A percentile compares a stretch with the other conserved stretches of the same genome.
These are phyloP conservation scores for Propithecus coquereli DNA, from an alignment of 2,113 vertebrate species.

Conservation along the genomic window DNA sequence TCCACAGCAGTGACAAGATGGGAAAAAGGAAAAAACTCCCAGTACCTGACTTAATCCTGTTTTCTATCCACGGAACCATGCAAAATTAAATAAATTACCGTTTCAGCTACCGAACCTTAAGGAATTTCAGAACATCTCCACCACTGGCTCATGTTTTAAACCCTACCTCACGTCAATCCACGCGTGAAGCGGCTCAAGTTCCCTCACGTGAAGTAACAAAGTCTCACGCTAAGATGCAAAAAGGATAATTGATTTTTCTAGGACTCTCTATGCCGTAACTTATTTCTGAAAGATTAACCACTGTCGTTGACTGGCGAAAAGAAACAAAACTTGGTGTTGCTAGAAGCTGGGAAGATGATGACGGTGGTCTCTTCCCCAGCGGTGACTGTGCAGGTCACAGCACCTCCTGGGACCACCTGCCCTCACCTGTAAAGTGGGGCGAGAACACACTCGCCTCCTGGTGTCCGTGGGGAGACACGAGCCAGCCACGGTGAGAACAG, in stretches of 20 bases:
- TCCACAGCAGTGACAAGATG: neutral
- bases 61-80: neutral
- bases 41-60: neutral
- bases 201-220: neutral
- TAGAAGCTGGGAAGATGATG: neutral
- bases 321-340: neutral
- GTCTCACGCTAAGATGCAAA: neutral
- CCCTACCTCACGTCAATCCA: neutral
- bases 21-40: neutral
- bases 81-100: neutral
- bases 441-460: too few relatives aligned
- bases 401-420: neutral
- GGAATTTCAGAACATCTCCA: neutral
- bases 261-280: neutral
- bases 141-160: neutral
- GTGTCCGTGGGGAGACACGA: rapidly evolving
- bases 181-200: rapidly evolving
- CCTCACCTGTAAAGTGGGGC: neutral
- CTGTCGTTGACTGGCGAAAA: neutral
- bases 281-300: neutral
- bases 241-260: neutral
- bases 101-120: neutral
- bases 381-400: neutral
- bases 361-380: neutral
- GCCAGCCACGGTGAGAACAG: neutral